phyloP scores from a whole-genome alignment of 2,797 vertebrate species.

The Tokudaia tokunoshimensis region DNA sequence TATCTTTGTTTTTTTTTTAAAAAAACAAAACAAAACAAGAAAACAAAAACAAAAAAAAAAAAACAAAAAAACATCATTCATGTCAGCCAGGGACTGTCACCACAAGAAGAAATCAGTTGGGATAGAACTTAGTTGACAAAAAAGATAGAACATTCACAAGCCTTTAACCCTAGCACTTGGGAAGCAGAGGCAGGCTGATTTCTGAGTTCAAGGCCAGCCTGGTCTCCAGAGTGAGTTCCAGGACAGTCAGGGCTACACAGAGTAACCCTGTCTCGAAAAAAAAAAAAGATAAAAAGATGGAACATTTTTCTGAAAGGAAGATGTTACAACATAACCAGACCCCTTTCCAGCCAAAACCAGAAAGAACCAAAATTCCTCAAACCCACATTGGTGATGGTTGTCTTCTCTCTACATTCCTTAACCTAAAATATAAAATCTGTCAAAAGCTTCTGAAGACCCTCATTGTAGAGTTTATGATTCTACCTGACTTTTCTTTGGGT shows the following conservation, averaged over 20 bases:
- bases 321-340: background rate
- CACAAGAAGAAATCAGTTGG: background rate
- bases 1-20: background rate
- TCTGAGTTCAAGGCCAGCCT: no score
- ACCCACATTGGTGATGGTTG: background rate
- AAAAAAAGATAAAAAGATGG: background rate
- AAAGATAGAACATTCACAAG: no score
- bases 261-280: no score
- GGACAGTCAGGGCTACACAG: no score
- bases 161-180: no score
- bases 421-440: background rate
- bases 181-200: no score
- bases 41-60: background rate
- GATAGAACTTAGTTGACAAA: background rate
- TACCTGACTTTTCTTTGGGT: background rate
- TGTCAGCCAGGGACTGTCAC: background rate
- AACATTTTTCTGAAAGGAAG: constrained; percentile 40
- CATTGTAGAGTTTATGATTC: background rate
- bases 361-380: background rate
- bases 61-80: background rate
- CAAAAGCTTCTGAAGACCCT: background rate
- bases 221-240: no score
- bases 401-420: background rate
- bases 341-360: background rate
- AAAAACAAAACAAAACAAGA: no score